These are phyloP conservation scores for Hippocampus guttulatus DNA, from an alignment of 2,113 vertebrate species.

Conservation along the genomic window DNA sequence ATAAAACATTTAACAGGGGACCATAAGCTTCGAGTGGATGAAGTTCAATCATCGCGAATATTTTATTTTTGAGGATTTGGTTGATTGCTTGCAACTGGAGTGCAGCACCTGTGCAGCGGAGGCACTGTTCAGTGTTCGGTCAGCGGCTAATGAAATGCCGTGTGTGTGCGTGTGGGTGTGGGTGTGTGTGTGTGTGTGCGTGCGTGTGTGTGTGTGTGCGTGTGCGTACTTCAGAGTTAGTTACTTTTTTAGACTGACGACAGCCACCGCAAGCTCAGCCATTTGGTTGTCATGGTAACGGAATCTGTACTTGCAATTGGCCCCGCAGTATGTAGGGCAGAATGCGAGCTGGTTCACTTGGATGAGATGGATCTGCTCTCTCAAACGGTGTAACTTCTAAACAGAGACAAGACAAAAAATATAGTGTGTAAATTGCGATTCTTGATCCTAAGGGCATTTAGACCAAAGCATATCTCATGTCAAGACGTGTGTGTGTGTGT, in stretches of 20 bases:
- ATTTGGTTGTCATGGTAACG: neutral
- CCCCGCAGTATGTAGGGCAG: neutral
- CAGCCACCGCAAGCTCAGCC: too few relatives aligned
- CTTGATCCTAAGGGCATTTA: slow-evolving; percentile 22
- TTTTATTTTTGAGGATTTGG: too few relatives aligned
- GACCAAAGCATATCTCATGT: too few relatives aligned
- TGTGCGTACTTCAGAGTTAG: too few relatives aligned
- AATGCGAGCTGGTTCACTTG: neutral
- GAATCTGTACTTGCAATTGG: neutral
- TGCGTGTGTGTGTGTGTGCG: too few relatives aligned
- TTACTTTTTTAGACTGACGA: too few relatives aligned
- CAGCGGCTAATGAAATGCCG: neutral
- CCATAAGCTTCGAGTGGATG: neutral
- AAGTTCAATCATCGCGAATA: neutral
- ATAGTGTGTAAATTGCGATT: slow-evolving; percentile 3
- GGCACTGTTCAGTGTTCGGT: neutral
- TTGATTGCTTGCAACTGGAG: neutral
- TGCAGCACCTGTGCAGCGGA: neutral
- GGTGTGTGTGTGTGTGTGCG: too few relatives aligned
- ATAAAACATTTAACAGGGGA: neutral
- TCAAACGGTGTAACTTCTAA: too few relatives aligned
- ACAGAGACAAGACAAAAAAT: too few relatives aligned
- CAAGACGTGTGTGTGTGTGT: too few relatives aligned
- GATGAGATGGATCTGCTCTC: too few relatives aligned
- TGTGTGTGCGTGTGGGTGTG: too few relatives aligned